Evolutionary conservation across 2,113 vertebrate species (phyloP).

Genomic region (Nothoprocta perdicaria): DNA sequence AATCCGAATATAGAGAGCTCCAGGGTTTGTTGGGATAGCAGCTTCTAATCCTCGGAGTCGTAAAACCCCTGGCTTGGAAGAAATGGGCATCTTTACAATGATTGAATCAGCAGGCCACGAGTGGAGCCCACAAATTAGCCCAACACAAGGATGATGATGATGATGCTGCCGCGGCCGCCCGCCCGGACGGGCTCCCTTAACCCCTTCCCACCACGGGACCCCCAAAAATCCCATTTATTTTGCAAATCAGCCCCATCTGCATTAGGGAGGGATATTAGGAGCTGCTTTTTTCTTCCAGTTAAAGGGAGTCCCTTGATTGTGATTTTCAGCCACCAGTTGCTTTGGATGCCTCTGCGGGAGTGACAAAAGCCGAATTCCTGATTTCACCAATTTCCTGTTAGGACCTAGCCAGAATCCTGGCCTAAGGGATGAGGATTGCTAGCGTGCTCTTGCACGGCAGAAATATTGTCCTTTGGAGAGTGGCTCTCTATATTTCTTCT

Average conservation of each 20-base stretch:
- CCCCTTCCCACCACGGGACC: conserved; percentile 15
- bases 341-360: too few relatives aligned
- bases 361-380: too few relatives aligned
- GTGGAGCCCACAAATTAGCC: conserved; percentile 74
- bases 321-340: neutral
- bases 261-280: fast-evolving
- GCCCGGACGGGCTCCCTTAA: conserved; percentile 24
- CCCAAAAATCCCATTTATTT: neutral
- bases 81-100: conserved; percentile 72
- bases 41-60: conserved; percentile 72
- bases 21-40: conserved; percentile 70
- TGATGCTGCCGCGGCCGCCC: too few relatives aligned
- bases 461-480: neutral
- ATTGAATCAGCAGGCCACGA: conserved; percentile 72
- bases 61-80: conserved; percentile 79
- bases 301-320: neutral
- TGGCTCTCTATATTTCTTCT: fast-evolving
- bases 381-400: too few relatives aligned
- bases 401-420: too few relatives aligned
- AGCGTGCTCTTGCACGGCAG: fast-evolving
- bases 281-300: fast-evolving
- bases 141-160: too few relatives aligned
- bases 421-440: neutral
- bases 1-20: conserved; percentile 73
- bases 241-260: too few relatives aligned